Percentiles rank a stretch among this genome's conserved stretches.
phyloP scores from a whole-genome alignment of 2,888 invertebrate species.

The Choristoneura rosaceana region DNA sequence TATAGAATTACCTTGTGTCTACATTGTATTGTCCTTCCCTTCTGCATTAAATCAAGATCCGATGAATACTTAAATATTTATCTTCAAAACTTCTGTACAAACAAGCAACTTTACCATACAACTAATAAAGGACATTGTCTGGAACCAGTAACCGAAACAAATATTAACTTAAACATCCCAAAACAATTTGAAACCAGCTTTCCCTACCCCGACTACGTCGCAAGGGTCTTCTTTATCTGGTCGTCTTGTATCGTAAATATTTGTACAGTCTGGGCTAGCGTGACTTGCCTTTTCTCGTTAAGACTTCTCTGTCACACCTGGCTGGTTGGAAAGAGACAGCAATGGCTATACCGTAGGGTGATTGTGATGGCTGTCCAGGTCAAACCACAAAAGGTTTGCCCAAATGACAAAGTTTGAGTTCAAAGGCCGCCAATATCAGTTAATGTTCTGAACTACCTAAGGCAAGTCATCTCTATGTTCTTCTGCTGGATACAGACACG shows the following conservation, averaged over 20 bases:
- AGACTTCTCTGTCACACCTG: neutral
- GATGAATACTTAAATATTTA: constrained; percentile 3
- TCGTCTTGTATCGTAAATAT: constrained; percentile 29
- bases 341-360: neutral
- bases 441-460: neutral
- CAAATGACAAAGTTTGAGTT: constrained; percentile 14
- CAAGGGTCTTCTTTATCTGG: constrained; percentile 11
- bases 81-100: constrained; percentile 8
- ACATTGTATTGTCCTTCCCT: neutral
- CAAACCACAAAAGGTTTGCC: constrained; percentile 33
- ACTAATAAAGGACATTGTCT: constrained; percentile 37
- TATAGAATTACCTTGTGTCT: neutral
- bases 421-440: constrained; percentile 3
- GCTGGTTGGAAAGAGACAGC: neutral
- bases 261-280: constrained; percentile 26
- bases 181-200: neutral
- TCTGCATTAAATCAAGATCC: neutral
- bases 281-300: neutral
- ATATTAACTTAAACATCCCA: constrained; percentile 27
- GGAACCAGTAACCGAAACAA: constrained; percentile 27
- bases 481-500: too few relatives aligned
- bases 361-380: neutral
- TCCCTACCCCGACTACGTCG: neutral
- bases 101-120: constrained; percentile 18
- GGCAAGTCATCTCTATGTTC: neutral